Conservation (phyloP, 2,888 invertebrate species). For the Catocala fraxini region DNA sequence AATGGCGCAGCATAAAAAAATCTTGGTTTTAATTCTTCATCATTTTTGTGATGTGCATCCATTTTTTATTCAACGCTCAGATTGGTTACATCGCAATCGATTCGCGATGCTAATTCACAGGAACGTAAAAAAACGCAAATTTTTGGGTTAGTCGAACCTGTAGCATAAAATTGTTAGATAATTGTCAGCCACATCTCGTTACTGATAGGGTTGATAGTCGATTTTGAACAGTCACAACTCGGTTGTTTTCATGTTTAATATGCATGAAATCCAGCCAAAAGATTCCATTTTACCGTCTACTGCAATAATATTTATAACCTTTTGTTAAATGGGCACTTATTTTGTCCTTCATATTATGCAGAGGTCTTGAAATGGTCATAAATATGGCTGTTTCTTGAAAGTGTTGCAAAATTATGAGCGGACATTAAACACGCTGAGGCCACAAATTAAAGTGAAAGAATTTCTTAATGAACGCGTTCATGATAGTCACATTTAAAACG, state of each 20-base stretch:
- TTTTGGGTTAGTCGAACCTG: constrained; percentile 22
- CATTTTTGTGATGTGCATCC: background rate
- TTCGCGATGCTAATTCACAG: constrained; percentile 24
- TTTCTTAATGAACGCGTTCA: constrained; percentile 2
- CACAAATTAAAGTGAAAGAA: constrained; percentile 9
- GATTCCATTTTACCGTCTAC: too few relatives aligned
- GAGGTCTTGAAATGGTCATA: constrained; percentile 5
- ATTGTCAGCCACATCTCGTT: constrained; percentile 14
- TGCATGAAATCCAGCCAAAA: background rate
- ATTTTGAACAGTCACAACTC: background rate
- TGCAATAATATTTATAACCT: too few relatives aligned
- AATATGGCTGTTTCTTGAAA: constrained; percentile 4
- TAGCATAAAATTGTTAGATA: constrained; percentile 18
- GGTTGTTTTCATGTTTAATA: constrained; percentile 2
- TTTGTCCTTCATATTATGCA: background rate
- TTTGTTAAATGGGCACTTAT: background rate
- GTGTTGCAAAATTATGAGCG: constrained; percentile 7
- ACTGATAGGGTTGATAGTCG: constrained; percentile 11
- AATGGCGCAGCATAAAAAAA: too few relatives aligned
- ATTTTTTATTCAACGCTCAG: constrained; percentile 1
- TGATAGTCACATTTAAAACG: background rate
- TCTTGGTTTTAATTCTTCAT: background rate
- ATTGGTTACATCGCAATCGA: constrained; percentile 23
- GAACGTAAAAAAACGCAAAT: constrained; percentile 8
- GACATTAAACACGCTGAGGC: constrained; percentile 7